A percentile compares a stretch with the other conserved stretches of the same genome.
Evolutionary conservation across 2,113 vertebrate genomes (phyloP).

Genomic region (Motacilla tschutschensis): DNA sequence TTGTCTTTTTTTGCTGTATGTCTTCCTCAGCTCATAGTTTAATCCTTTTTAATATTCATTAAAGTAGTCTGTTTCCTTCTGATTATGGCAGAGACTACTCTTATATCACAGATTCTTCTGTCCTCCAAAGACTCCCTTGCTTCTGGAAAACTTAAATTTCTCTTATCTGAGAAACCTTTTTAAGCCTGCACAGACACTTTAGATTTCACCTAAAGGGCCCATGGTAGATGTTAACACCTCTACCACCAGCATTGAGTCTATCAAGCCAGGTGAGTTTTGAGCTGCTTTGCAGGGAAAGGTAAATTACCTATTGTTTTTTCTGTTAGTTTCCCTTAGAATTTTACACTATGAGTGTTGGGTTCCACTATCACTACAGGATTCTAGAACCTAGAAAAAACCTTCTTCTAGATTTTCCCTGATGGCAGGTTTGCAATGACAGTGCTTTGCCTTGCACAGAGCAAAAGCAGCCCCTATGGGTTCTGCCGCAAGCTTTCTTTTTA

Average conservation of each 20-base stretch:
- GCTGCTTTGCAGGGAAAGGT: neutral
- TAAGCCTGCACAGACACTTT: neutral
- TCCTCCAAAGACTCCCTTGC: neutral
- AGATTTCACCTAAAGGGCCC: neutral
- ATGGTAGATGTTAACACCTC: neutral
- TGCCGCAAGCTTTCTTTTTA: neutral
- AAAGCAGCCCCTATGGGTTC: neutral
- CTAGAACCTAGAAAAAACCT: neutral
- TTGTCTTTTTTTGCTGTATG: neutral
- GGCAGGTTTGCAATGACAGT: neutral
- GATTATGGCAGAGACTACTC: neutral
- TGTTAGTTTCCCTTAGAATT: neutral
- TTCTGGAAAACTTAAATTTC: constrained; percentile 10
- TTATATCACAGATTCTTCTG: neutral
- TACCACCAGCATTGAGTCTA: neutral
- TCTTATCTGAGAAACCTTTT: neutral
- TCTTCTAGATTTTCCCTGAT: neutral
- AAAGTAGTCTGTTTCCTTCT: neutral
- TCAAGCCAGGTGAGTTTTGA: neutral
- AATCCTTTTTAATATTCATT: constrained; percentile 30
- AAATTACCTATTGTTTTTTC: neutral
- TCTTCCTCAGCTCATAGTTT: constrained; percentile 5
- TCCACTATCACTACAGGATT: neutral
- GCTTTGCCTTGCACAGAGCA: neutral
- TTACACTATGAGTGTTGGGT: neutral